These are phyloP conservation scores for Isichthys henryi DNA, from an alignment of 2,113 vertebrate genomes.

Conservation along the genomic window DNA sequence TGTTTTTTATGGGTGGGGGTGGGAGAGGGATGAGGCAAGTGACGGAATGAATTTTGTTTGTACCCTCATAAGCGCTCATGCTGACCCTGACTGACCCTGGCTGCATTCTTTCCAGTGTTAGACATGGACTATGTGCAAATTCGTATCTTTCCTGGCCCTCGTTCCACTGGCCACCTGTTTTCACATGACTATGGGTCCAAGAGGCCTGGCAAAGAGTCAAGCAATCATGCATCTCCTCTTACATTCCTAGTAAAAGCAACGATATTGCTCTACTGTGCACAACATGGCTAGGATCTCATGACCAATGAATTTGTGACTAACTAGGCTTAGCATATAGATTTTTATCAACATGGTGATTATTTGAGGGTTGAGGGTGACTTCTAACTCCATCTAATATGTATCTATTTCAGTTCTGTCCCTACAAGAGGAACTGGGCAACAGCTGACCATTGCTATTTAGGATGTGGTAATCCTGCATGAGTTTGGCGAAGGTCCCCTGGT, in stretches of 20 bases:
- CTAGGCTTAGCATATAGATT: neutral
- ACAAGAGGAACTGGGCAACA: neutral
- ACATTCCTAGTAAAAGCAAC: neutral
- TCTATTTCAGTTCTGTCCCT: neutral
- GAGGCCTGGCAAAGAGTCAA: neutral
- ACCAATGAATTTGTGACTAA: neutral
- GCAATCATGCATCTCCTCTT: neutral
- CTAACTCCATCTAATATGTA: neutral
- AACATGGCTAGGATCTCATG: neutral
- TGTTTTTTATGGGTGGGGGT: neutral
- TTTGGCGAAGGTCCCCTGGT: conserved; percentile 53
- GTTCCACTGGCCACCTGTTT: neutral
- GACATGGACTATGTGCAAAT: neutral
- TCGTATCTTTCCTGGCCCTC: neutral
- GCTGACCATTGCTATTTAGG: conserved; percentile 26
- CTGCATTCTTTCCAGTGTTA: neutral
- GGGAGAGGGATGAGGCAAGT: neutral
- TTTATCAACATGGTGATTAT: neutral
- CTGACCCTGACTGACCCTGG: neutral
- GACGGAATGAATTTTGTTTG: neutral
- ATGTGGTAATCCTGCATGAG: conserved; percentile 52
- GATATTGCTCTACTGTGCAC: neutral
- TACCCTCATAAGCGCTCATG: neutral
- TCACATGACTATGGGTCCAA: neutral
- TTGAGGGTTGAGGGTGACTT: neutral